Evolutionary conservation across 2,888 invertebrate species (phyloP), one percentile per base, ranked within the genome.

Genomic region (Macrophya annulata): DNA sequence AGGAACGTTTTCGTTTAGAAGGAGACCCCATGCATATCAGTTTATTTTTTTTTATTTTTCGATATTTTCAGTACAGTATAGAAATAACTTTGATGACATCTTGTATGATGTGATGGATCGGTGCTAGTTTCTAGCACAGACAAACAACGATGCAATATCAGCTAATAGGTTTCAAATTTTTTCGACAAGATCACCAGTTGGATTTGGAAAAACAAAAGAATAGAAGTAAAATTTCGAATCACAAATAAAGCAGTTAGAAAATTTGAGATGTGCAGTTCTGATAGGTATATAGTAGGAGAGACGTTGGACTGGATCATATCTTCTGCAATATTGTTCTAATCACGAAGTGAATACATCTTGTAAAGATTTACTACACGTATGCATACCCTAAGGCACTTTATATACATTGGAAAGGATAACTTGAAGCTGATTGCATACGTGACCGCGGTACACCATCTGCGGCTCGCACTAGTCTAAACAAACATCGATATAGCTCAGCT

Each of bases 401-500:
- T 25, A 1, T 76, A 25, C 55, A 77, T 77, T 31, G 12, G n/a
- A 21, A n/a, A 31, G 65, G 68, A 65, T 83, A 83, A 83, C n/a
- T 83, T 71, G 17, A 83, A 37, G 45, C 48, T 83, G 83, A 83
- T 83, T 83, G 87, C 76, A 87, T 85, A 88, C 91, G 92, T 92
- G 92, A 91, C 90, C 86, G 84, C 87, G 87, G 87, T 87, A 90
- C 89, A 87, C 85, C 89, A 90, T 90, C 90, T 89, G 82, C 86
- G 89, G 90, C 91, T 91, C 88, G 88, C 81, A 85, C 85, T 87
- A 86, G 84, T 88, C 89, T 88, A 86, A 88, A 88, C 89, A 90
- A 92, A 90, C 91, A 90, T 90, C 91, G 89, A 91, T 89, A 90
- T 89, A 90, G 90, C 85, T 74, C 76, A 31, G 82, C 88, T 90